Conservation (phyloP, 2,113 vertebrate species). For the Rhabdomys dilectus region DNA sequence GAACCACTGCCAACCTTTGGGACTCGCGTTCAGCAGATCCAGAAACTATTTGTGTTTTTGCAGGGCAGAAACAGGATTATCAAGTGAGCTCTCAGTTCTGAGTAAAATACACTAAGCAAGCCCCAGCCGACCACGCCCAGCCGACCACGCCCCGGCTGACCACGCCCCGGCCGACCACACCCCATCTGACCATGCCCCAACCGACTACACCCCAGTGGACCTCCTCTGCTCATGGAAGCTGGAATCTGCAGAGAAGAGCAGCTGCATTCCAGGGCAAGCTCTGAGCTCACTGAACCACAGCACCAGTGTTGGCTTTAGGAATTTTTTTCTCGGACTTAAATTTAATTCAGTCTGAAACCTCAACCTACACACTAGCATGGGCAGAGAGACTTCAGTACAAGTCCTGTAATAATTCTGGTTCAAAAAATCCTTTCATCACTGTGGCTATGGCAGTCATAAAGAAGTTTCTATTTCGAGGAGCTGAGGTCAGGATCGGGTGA, state of each 20-base stretch:
- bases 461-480: neutral
- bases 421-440: neutral
- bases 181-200: no score
- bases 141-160: no score
- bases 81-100: neutral
- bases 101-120: neutral
- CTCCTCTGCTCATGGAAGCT: neutral
- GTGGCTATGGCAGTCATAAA: neutral
- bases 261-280: neutral
- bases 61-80: slow-evolving; percentile 8
- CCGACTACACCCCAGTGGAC: neutral
- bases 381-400: neutral
- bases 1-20: neutral
- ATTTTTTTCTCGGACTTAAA: neutral
- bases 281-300: neutral
- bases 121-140: neutral
- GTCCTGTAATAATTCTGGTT: neutral
- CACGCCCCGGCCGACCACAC: no score
- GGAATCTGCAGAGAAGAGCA: neutral
- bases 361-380: neutral
- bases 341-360: neutral
- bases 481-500: neutral
- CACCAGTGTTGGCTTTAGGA: neutral
- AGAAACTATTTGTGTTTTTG: slow-evolving; percentile 7
- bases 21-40: neutral